Percentiles rank a stretch among this genome's conserved stretches.
phyloP scores from a whole-genome alignment of 2,113 vertebrate genomes.

The Gopherus flavomarginatus region DNA sequence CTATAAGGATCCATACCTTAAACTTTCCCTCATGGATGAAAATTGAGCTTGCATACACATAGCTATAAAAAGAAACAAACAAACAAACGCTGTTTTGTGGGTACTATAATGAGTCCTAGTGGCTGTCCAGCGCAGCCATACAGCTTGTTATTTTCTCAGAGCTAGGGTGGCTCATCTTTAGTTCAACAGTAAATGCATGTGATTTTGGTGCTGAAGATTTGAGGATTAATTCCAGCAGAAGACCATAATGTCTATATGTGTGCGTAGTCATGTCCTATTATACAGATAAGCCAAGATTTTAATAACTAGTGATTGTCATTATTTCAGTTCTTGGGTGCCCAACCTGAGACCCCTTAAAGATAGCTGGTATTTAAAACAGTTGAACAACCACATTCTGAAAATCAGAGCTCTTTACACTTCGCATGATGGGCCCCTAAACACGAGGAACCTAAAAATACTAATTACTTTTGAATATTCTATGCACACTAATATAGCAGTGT shows the following conservation, averaged over 20 bases:
- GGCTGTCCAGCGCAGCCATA: background rate
- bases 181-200: background rate
- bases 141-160: background rate
- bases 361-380: background rate
- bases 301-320: background rate
- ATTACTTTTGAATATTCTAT: background rate
- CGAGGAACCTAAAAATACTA: background rate
- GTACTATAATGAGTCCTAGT: background rate
- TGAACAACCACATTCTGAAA: background rate
- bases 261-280: background rate
- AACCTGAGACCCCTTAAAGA: background rate
- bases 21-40: background rate
- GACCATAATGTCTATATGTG: background rate
- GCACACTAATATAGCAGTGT: background rate
- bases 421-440: background rate
- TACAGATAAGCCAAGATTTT: background rate
- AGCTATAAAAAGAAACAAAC: background rate
- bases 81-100: background rate
- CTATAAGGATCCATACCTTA: too few relatives aligned
- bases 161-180: background rate
- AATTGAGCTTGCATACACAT: background rate
- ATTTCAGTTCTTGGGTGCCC: background rate
- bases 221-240: background rate
- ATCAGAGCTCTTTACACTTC: background rate
- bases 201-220: background rate